Conservation (phyloP, 2,888 invertebrate genomes). For the Lasius fuliginosus region DNA sequence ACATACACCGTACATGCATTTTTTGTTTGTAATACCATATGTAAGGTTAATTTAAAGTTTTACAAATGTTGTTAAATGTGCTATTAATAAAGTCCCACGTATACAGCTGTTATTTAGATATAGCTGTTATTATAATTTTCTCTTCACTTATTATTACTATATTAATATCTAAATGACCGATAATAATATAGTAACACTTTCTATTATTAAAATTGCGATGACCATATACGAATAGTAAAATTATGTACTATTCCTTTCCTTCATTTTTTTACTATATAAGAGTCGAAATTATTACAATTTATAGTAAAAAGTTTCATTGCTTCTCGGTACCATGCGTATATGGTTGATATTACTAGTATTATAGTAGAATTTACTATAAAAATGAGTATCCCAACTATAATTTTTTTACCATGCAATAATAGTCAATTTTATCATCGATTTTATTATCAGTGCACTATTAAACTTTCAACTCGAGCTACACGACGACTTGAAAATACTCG, state of each 20-base stretch:
- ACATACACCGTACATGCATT: too few relatives aligned
- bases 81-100: too few relatives aligned
- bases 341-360: background rate
- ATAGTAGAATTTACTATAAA: background rate
- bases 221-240: background rate
- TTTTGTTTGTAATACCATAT: too few relatives aligned
- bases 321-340: background rate
- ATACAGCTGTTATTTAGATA: background rate
- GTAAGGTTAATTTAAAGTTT: too few relatives aligned
- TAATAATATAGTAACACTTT: slow-evolving; percentile 1
- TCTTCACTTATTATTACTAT: background rate
- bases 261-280: background rate
- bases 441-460: background rate
- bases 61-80: too few relatives aligned
- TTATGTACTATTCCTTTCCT: slow-evolving; percentile 7
- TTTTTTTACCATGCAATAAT: background rate
- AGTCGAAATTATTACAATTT: slow-evolving; percentile 2
- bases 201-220: background rate
- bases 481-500: too few relatives aligned
- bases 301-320: background rate
- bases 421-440: slow-evolving; percentile 4
- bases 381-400: background rate
- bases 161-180: background rate
- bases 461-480: too few relatives aligned
- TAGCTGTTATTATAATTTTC: too few relatives aligned